Conservation (phyloP, 35 echinoderm and acorn worm species). For the Ophioderma brevispina region DNA sequence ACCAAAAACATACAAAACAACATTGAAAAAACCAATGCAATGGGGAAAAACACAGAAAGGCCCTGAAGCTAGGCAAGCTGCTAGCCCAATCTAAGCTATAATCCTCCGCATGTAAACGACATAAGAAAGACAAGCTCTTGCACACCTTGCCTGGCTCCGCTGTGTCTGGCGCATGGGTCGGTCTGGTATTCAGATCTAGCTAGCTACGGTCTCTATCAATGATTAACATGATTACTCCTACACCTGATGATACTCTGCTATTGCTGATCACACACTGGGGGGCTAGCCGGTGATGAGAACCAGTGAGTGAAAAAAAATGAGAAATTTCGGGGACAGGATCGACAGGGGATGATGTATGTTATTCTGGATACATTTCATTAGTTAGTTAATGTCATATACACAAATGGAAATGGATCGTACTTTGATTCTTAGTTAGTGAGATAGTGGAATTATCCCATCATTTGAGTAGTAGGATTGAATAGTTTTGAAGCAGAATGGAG, state of each 20-base stretch:
- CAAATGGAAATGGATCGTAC: no score
- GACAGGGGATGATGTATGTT: no score
- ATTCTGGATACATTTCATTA: no score
- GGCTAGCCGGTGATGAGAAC: not conserved
- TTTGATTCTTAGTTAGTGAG: no score
- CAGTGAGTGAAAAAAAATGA: not conserved
- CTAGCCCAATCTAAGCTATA: not conserved
- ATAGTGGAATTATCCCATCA: no score
- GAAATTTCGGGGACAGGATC: no score
- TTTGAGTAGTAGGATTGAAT: no score
- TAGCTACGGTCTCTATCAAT: not conserved
- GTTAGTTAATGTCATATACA: no score
- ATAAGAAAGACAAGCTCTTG: not conserved
- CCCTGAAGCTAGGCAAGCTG: not conserved
- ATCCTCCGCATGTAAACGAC: not conserved
- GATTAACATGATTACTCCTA: slow-evolving; percentile 3
- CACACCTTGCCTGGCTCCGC: not conserved
- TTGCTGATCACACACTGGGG: not conserved
- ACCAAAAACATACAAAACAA: not conserved
- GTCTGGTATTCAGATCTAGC: slow-evolving; percentile 9
- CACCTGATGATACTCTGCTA: not conserved
- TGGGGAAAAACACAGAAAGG: not conserved
- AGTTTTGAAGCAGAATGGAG: no score
- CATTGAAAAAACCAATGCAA: not conserved
- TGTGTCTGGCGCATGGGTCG: not conserved